Conservation (phyloP, 2,113 vertebrate genomes). For the Scomber scombrus region DNA sequence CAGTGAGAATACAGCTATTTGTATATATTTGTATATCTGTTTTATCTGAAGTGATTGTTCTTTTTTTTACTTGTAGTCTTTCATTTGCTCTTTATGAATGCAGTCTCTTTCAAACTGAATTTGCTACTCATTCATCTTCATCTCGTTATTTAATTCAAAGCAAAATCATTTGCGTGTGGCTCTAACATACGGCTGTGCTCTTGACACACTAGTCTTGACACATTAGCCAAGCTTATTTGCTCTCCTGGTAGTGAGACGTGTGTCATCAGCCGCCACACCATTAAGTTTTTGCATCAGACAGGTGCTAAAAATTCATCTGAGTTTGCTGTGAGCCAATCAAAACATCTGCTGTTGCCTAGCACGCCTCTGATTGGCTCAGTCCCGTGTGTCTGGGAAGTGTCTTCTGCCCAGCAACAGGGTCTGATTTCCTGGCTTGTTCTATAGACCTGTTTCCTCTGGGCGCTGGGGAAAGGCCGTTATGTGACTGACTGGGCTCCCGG, state of each 20-base stretch:
- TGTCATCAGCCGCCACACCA: conserved; percentile 26
- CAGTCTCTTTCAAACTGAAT: not conserved
- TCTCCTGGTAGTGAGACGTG: conserved; percentile 9
- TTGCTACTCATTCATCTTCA: not conserved
- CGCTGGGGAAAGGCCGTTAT: conserved; percentile 39
- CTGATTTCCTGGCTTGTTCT: conserved; percentile 67
- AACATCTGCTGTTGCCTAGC: conserved; percentile 49
- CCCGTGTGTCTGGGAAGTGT: conserved; percentile 47
- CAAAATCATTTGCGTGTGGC: not conserved
- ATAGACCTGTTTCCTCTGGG: conserved; percentile 60
- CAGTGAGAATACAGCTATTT: not conserved
- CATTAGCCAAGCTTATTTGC: conserved; percentile 19
- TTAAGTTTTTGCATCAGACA: conserved; percentile 48
- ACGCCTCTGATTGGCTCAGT: conserved; percentile 68
- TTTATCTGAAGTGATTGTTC: not conserved
- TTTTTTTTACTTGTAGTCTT: not conserved
- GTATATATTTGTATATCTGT: not conserved
- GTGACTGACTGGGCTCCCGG: conserved; percentile 44
- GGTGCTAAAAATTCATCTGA: conserved; percentile 66
- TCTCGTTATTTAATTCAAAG: not conserved
- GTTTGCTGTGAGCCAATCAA: conserved; percentile 65
- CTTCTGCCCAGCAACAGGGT: conserved; percentile 81
- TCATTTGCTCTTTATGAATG: not conserved
- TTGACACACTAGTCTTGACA: not conserved
- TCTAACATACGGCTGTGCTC: not conserved